Conservation (phyloP, 2,888 invertebrate species). For the Therioaphis trifolii region DNA sequence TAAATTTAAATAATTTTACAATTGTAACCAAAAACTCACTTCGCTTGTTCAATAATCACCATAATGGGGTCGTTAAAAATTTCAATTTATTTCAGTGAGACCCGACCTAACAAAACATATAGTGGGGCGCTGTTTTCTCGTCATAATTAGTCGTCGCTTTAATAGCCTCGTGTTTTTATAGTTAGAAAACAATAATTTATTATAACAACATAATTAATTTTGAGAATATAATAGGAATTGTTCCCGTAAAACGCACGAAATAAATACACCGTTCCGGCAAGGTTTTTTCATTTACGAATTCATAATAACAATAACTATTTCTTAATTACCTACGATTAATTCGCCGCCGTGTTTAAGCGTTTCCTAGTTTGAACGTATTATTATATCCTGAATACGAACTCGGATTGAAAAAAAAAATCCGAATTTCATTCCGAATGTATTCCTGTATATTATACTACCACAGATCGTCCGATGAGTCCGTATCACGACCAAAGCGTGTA, state of each 20-base stretch:
- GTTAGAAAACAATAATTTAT: neutral
- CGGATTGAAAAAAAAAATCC: too few species aligned
- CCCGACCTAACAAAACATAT: neutral
- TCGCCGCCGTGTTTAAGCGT: neutral
- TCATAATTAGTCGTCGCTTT: neutral
- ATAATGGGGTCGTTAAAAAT: conserved; percentile 14
- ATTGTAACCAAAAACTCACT: neutral
- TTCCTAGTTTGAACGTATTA: too few species aligned
- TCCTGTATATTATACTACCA: too few species aligned
- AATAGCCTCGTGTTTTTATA: neutral
- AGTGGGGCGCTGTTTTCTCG: neutral
- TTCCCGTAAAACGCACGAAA: neutral
- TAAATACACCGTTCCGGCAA: neutral
- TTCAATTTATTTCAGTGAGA: conserved; percentile 10
- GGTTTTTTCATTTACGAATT: neutral
- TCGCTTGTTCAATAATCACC: neutral
- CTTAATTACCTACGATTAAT: neutral
- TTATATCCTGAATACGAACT: too few species aligned
- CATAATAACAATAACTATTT: too few species aligned
- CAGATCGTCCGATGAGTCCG: too few species aligned
- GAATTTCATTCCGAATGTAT: too few species aligned
- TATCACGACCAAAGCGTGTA: too few species aligned
- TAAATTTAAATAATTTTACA: conserved; percentile 21
- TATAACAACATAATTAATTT: neutral
- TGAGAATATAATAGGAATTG: neutral